Evolutionary conservation across 1,140 invertebrate species (phyloP).

Genomic region (Himalopsyche phryganea): DNA sequence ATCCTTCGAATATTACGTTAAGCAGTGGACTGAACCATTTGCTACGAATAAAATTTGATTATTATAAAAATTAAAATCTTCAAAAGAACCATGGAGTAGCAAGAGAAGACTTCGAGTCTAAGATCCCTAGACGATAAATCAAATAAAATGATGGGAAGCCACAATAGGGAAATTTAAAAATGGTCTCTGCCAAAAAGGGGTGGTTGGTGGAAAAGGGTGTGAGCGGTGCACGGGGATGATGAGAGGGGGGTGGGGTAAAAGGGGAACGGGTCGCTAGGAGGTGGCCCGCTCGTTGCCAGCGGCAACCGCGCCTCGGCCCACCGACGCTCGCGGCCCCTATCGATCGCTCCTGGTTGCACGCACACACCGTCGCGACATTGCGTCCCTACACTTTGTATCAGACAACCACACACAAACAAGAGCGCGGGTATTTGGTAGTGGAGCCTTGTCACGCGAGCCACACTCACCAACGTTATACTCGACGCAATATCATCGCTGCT

Average conservation of each 20-base stretch:
- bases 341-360: neutral
- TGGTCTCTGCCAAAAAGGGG: conserved; percentile 1
- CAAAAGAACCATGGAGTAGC: no score
- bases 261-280: neutral
- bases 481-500: neutral
- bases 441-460: no score
- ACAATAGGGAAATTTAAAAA: neutral
- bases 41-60: no score
- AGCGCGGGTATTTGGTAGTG: no score
- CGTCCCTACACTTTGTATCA: neutral
- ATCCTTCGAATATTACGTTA: no score
- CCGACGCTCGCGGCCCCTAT: conserved; percentile 2
- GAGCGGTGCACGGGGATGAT: neutral
- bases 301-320: neutral
- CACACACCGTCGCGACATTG: neutral
- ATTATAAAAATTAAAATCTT: no score
- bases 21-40: no score
- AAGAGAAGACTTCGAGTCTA: neutral
- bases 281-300: neutral
- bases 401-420: neutral
- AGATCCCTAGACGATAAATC: neutral
- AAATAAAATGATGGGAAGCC: no score
- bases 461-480: no score
- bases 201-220: no score
- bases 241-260: neutral